A percentile compares a stretch with the other conserved stretches of the same genome.
Evolutionary conservation across 2,113 vertebrate species (phyloP).

Genomic region (Calcarius ornatus): DNA sequence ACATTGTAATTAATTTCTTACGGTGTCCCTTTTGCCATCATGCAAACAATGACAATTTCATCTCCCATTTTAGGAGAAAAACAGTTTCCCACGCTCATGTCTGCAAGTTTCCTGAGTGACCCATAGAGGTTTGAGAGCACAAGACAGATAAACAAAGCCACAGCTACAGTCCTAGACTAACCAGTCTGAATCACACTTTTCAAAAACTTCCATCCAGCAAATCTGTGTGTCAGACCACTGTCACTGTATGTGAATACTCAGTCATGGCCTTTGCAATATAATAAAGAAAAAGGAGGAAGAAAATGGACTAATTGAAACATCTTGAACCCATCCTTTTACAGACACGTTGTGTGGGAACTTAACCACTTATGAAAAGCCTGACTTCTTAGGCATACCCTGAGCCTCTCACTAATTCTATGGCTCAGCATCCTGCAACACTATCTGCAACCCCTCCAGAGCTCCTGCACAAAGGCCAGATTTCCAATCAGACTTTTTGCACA

Average conservation of each 20-base stretch:
- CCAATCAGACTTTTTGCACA: background rate
- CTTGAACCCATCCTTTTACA: background rate
- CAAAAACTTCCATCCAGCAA: background rate
- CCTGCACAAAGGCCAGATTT: background rate
- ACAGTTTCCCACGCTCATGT: accelerated
- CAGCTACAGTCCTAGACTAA: background rate
- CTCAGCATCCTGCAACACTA: background rate
- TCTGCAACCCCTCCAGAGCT: background rate
- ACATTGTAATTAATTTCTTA: background rate
- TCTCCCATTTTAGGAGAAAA: background rate
- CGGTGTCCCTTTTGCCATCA: background rate
- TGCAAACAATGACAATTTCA: background rate
- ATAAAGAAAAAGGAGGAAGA: background rate
- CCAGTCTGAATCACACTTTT: background rate
- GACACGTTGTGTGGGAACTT: background rate
- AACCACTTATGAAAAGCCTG: background rate
- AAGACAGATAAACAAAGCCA: background rate
- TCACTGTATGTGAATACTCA: background rate
- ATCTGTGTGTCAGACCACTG: background rate
- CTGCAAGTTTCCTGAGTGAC: background rate
- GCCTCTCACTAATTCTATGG: background rate
- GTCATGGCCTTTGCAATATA: background rate
- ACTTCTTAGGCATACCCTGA: background rate
- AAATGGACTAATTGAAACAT: background rate
- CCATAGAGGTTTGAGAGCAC: background rate